These are phyloP conservation scores for Tragelaphus scriptus DNA, from an alignment of 2,113 vertebrate species.

Conservation along the genomic window DNA sequence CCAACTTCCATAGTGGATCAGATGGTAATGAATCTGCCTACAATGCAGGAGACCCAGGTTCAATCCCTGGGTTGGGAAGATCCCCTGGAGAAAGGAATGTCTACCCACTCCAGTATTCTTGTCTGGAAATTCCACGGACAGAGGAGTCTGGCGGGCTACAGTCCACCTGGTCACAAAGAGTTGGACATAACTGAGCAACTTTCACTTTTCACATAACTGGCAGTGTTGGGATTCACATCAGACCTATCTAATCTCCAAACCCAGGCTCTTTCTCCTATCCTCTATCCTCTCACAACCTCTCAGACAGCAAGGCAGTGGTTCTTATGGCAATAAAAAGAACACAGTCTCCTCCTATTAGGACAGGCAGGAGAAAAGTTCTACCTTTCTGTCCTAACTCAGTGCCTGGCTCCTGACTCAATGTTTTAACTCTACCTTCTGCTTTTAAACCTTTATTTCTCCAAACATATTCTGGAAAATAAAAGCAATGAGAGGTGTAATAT, in stretches of 20 bases:
- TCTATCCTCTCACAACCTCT: neutral
- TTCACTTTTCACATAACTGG: neutral
- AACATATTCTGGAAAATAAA: neutral
- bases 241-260: neutral
- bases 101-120: neutral
- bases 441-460: neutral
- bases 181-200: neutral
- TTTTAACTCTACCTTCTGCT: neutral
- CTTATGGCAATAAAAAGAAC: neutral
- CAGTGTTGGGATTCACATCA: neutral
- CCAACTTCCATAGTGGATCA: neutral
- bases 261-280: neutral
- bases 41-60: neutral
- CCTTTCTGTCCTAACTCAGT: neutral
- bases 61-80: neutral
- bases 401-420: neutral
- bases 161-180: neutral
- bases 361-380: neutral
- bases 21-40: neutral
- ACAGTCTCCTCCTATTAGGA: neutral
- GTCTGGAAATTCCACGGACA: neutral
- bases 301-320: neutral
- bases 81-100: neutral
- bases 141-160: neutral
- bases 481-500: neutral